Percentiles rank a stretch among this genome's conserved stretches.
These are phyloP conservation scores for Halcyon leucocephala DNA, from an alignment of 2,797 vertebrate genomes.

Conservation along the genomic window DNA sequence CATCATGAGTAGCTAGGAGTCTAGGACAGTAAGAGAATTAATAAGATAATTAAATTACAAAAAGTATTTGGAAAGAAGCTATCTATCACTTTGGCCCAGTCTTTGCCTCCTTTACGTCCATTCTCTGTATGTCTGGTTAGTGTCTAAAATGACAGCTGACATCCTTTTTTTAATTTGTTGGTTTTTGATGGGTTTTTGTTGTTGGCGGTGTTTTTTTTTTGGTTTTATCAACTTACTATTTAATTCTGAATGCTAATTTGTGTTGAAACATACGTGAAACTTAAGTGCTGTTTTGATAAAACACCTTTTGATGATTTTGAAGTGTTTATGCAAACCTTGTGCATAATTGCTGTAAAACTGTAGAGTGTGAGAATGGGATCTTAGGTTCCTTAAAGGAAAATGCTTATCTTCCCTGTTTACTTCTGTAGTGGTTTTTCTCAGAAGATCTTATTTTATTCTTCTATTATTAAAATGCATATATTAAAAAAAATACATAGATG, in stretches of 20 bases:
- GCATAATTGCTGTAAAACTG: slow-evolving; percentile 63
- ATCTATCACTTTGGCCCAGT: not conserved
- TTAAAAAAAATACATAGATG: not conserved
- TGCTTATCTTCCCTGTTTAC: not conserved
- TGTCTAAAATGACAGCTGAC: slow-evolving; percentile 50
- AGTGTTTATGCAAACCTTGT: slow-evolving; percentile 74
- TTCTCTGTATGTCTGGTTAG: not conserved
- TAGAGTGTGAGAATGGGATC: slow-evolving; percentile 41
- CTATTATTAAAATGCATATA: not conserved
- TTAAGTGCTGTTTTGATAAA: slow-evolving; percentile 70
- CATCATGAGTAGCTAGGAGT: not conserved
- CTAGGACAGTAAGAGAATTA: not conserved
- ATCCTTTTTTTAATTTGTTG: not conserved
- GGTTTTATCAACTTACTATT: slow-evolving; percentile 52
- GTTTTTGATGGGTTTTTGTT: no score
- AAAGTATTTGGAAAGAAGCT: slow-evolving; percentile 18
- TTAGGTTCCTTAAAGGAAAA: slow-evolving; percentile 46
- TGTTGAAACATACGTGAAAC: slow-evolving; percentile 75
- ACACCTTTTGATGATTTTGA: slow-evolving; percentile 76
- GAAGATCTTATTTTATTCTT: not conserved
- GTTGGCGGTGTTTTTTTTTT: not conserved
- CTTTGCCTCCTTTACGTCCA: not conserved
- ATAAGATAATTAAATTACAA: slow-evolving; percentile 10
- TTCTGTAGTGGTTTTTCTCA: not conserved
- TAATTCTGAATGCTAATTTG: slow-evolving; percentile 70